Conservation (phyloP, 2,888 invertebrate species). For the Stramonita haemastoma region DNA sequence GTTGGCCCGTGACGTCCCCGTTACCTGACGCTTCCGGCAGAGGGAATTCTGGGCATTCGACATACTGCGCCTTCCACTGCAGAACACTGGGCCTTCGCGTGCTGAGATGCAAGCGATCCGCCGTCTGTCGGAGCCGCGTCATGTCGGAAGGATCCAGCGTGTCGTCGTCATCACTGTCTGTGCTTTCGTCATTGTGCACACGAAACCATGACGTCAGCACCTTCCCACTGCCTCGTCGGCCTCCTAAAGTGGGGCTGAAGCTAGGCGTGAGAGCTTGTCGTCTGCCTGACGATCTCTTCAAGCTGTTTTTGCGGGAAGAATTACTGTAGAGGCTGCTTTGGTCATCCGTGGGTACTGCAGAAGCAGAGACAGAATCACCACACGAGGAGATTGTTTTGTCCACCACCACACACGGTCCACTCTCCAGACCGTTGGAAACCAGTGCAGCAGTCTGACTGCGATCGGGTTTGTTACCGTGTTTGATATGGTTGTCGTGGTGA, state of each 20-base stretch:
- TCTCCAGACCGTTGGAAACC: not conserved
- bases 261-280: slow-evolving; percentile 16
- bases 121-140: slow-evolving; percentile 45
- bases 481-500: slow-evolving; percentile 16
- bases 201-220: not conserved
- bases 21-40: not conserved
- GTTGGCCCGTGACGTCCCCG: slow-evolving; percentile 5
- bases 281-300: not conserved
- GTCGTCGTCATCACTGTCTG: slow-evolving; percentile 15
- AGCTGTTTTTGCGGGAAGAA: not conserved
- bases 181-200: not conserved
- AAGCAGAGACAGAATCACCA: not conserved
- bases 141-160: slow-evolving; percentile 31
- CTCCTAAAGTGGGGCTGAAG: slow-evolving; percentile 21
- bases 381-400: not conserved
- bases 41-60: slow-evolving; percentile 43
- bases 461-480: not conserved
- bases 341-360: not conserved
- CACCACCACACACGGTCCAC: no score
- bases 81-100: slow-evolving; percentile 49
- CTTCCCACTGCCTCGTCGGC: not conserved
- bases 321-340: no score
- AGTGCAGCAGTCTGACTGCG: not conserved
- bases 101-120: slow-evolving; percentile 46
- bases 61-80: slow-evolving; percentile 47